Base-by-base conservation (phyloP, 2,797 vertebrate species). In the Diceros bicornis region DNA sequence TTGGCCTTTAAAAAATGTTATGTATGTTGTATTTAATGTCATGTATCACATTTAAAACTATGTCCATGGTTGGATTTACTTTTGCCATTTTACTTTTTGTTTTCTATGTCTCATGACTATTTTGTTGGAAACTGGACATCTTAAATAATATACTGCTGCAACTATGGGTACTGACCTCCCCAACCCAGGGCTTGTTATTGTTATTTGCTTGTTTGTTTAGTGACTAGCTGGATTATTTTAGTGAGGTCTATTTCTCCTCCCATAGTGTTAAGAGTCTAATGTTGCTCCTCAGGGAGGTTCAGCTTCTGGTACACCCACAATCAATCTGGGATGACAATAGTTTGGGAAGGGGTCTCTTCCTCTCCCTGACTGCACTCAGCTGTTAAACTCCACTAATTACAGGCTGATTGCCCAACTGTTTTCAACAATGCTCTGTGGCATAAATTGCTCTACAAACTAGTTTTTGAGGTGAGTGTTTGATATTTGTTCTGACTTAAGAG, bases 201-300 rank as follows among this genome's bases (percentile, higher is more conserved):
- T 77, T 91, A 57, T 64, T 71, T 87, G 11, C 23, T 61, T 94
- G 13, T 57, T 84, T 94, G 23, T 84, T 96, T 59, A 86, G 47
- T 66, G 50, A 83, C 8, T 27, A 61, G 59, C 14, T 93, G n/a
- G 17, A 27, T 91, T 72, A 71, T 77, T 88, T 87, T 86, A 72
- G 4, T 83, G 23, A 95, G 72, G 8, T 62, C 17, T 47, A n/a
- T 89, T 86, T 41, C 16, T 50, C 32, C 55, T 82, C 27, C n/a
- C 7, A 57, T 55, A 62, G 16, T 82, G 21, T 64, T 89, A 69
- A 88, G 59, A 79, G 5, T 59, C 27, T 94, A 74, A 89, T 25
- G 50, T 69, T 77, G 44, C 27, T 86, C 7, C 88, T 77, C 34
- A 64, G 27, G 29, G 29, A 44, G 52, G 27, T 27, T 61, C 29